A percentile compares a stretch with the other conserved stretches of the same genome.
These are phyloP conservation scores for Caerostris extrusa DNA, from an alignment of 1,140 invertebrate species.

Conservation along the genomic window DNA sequence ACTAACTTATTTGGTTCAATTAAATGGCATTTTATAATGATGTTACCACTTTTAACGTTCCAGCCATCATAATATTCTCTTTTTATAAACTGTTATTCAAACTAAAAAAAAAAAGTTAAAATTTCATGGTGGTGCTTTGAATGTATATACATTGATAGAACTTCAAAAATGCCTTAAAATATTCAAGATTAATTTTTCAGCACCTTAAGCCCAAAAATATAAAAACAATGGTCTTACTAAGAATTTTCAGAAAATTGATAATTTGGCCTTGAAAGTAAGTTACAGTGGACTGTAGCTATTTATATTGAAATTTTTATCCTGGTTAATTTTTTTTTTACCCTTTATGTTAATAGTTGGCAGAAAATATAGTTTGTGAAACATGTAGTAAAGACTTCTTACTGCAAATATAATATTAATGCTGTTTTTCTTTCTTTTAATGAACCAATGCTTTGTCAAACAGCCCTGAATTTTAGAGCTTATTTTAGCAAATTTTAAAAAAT, in stretches of 20 bases:
- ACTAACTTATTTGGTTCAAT: no score
- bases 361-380: background rate
- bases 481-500: background rate
- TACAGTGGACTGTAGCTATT: no score
- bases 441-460: background rate
- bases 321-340: no score
- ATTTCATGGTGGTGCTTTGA: background rate
- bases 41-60: no score
- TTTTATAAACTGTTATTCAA: no score
- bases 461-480: background rate
- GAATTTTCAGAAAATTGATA: no score
- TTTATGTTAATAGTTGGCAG: background rate
- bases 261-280: no score
- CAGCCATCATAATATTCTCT: no score
- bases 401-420: no score
- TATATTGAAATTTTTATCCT: no score
- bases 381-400: background rate
- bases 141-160: background rate
- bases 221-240: background rate
- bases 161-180: background rate
- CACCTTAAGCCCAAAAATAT: background rate
- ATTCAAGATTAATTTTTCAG: background rate
- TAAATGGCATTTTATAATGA: no score
- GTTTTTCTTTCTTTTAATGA: background rate
- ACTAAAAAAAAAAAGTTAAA: no score